Conservation (phyloP, 2,888 invertebrate genomes). For the Phyllotreta cruciferae region DNA sequence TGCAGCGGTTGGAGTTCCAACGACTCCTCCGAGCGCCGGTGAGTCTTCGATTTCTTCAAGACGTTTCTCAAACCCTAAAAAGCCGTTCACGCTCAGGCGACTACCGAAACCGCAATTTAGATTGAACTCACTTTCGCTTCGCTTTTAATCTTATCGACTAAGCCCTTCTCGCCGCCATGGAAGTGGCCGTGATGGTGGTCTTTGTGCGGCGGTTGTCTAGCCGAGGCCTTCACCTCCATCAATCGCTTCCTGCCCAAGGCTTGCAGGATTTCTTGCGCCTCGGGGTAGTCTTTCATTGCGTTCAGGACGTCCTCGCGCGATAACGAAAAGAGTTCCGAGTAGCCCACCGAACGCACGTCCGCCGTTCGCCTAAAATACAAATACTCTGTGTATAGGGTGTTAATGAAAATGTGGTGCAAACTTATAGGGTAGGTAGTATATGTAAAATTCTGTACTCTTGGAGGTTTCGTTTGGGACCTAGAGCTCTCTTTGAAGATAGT, state of each 20-base stretch:
- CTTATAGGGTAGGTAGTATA: too few species aligned
- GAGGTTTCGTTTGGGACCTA: too few species aligned
- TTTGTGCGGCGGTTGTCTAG: conserved; percentile 53
- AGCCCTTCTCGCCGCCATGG: conserved; percentile 64
- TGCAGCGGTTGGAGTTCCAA: conserved; percentile 73
- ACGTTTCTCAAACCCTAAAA: conserved; percentile 67
- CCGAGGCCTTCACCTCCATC: conserved; percentile 75
- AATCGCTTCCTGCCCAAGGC: conserved; percentile 84
- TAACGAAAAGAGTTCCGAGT: conserved; percentile 92
- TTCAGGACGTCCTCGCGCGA: conserved; percentile 93
- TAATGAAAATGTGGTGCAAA: too few species aligned
- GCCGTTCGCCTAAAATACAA: conserved; percentile 80
- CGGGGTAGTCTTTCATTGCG: conserved; percentile 97
- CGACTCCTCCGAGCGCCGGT: conserved; percentile 68
- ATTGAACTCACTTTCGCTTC: conserved; percentile 72
- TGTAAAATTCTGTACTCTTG: too few species aligned
- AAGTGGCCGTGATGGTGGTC: conserved; percentile 48
- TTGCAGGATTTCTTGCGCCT: conserved; percentile 93
- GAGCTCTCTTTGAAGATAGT: too few species aligned
- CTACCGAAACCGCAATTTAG: background rate
- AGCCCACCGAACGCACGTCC: conserved; percentile 94
- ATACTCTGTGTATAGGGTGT: background rate
- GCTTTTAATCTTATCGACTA: conserved; percentile 83
- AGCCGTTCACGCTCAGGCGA: background rate
- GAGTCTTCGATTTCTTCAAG: conserved; percentile 65